Base-by-base conservation (phyloP, 2,888 invertebrate species). In the Dryocosmus kuriphilus region DNA sequence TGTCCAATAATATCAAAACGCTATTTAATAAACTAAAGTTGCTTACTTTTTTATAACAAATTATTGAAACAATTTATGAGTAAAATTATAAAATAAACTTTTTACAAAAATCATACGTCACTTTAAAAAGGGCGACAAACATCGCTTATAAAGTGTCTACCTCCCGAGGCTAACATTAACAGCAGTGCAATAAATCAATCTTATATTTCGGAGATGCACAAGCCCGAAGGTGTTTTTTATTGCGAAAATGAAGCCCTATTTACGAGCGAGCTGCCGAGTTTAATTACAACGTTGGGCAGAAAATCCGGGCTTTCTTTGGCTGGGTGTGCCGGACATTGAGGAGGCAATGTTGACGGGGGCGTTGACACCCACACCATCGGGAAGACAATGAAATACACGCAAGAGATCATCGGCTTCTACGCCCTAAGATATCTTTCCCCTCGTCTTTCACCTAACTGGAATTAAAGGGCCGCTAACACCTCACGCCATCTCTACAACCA, bases 281-380 rank as follows among this genome's bases (percentile, higher is more conserved):
- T 71, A 71, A 71, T 71, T 71, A 71, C 46, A 71, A 71, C 30
- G 71, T 51, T 51, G 46, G 30, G 46, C 30, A 71, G 46, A 71
- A 51, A 71, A 71, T 71, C 71, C 71, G 71, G 71, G 71, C 51
- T 51, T 51, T 71, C 71, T 75, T 61, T 46, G 61, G 55, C 77
- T 80, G 82, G 82, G 82, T 82, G 82, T 81, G 81, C 81, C 82
- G 82, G 81, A 82, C 81, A 77, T 80, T 78, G 76, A 81, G 77
- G 75, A 65, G 77, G 81, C 71, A 61, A 41, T 71, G 85, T 84
- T 84, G 87, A 88, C 88, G 89, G 89, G 89, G 89, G 89, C 90
- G 89, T 90, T 86, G 87, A 90, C 89, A 90, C 90, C 89, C 89
- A 90, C 90, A 83, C 84, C 75, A 76, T 74, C 57, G 63, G 76